Conservation (phyloP, 2,888 invertebrate genomes). For the Epinotia demarniana region DNA sequence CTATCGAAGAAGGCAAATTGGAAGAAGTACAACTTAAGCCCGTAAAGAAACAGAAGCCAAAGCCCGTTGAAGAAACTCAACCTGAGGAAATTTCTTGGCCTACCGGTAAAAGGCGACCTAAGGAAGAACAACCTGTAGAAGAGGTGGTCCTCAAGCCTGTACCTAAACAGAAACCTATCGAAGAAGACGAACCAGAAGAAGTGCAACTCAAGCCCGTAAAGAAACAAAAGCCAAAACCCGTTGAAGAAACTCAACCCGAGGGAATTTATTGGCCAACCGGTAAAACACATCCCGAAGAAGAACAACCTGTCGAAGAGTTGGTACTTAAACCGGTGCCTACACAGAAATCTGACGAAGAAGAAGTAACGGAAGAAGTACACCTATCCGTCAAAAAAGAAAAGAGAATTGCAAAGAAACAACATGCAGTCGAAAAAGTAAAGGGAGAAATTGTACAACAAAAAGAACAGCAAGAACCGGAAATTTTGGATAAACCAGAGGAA, state of each 20-base stretch:
- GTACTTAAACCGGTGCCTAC: slow-evolving; percentile 56
- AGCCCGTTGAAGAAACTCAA: slow-evolving; percentile 59
- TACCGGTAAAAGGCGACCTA: slow-evolving; percentile 50
- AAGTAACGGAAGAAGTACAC: slow-evolving; percentile 51
- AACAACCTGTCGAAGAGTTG: slow-evolving; percentile 59
- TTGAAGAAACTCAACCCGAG: slow-evolving; percentile 66
- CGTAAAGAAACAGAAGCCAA: slow-evolving; percentile 47
- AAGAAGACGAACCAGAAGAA: slow-evolving; percentile 73
- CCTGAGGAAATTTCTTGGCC: slow-evolving; percentile 61
- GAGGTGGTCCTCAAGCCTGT: slow-evolving; percentile 68
- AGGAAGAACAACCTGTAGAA: slow-evolving; percentile 58
- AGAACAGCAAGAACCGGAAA: slow-evolving; percentile 56
- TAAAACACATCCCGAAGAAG: slow-evolving; percentile 52
- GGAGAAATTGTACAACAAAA: slow-evolving; percentile 59
- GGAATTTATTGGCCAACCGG: slow-evolving; percentile 59
- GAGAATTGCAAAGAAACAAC: slow-evolving; percentile 2
- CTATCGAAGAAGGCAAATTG: slow-evolving; percentile 50
- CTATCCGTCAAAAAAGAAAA: slow-evolving; percentile 55
- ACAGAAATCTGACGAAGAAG: slow-evolving; percentile 63
- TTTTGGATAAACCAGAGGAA: slow-evolving; percentile 61
- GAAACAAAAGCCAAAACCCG: slow-evolving; percentile 48
- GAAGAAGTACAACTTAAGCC: slow-evolving; percentile 47
- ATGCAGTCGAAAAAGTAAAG: slow-evolving; percentile 54
- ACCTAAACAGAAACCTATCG: slow-evolving; percentile 54
- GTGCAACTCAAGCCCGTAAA: slow-evolving; percentile 52